Evolutionary conservation across 2,888 invertebrate species (phyloP), one percentile per base, ranked within the genome.

Genomic region (Meteorus cinctellus): DNA sequence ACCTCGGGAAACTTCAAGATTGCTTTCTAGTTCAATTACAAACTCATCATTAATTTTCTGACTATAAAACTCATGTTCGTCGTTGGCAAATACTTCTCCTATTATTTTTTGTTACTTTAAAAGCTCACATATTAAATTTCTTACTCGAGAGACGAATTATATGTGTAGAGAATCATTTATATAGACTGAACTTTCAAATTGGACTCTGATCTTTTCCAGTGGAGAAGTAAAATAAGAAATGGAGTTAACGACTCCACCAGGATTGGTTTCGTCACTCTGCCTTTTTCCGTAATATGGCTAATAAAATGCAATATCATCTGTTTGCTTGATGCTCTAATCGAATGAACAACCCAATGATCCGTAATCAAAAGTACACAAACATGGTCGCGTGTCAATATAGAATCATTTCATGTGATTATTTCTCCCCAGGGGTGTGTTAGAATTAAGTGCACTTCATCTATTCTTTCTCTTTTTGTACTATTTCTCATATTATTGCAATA

Each of bases 301-400:
- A 62, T 31, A 16, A n/a, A 62, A 16, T 62, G 41, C 27, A 16
- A 31, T 12, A 24, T 41, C 36, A 27, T 41, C 4, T 24, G 45
- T 19, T 48, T 31, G 72, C 69, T 55, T 45, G 24, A 19, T n/a
- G 55, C 29, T 27, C n/a, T 16, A 74, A 71, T 78, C 72, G 80
- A 80, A 81, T 83, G 82, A 78, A 80, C 79, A 80, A 80, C 75
- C 82, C 83, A 86, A 86, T 84, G 86, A 83, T 80, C 85, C 84
- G 85, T 84, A 78, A 85, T 82, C 78, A 72, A 79, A 80, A 55
- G 77, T 77, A 81, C 68, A 82, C 82, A 86, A 86, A 86, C 85
- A 86, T 27, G 62, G 83, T 81, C 86, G 81, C 84, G 86, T 86
- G 86, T 72, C 86, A 77, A 41, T 34, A 67, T 66, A 41, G n/a